phyloP scores from a whole-genome alignment of 2,888 invertebrate species.

The Zele albiditarsus region DNA sequence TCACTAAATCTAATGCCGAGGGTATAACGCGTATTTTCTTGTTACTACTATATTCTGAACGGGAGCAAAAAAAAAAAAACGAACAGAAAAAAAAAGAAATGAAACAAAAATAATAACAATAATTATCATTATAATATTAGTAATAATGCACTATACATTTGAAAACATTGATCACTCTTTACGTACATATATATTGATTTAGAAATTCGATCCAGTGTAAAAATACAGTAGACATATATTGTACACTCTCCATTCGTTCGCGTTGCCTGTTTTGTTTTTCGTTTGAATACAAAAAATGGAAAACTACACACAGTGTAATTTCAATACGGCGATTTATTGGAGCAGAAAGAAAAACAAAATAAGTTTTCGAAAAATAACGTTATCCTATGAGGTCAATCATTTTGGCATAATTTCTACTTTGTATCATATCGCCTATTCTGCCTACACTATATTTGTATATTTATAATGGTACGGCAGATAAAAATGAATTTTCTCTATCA shows the following conservation, averaged over 20 bases:
- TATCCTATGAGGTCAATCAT: slow-evolving; percentile 16
- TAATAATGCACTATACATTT: slow-evolving; percentile 59
- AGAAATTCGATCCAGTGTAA: background rate
- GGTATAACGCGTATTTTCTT: background rate
- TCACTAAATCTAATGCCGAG: background rate
- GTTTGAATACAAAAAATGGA: background rate
- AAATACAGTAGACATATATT: background rate
- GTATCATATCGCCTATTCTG: background rate
- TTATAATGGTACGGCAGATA: background rate
- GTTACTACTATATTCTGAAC: background rate
- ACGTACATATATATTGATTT: slow-evolving; percentile 38
- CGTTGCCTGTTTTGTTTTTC: background rate
- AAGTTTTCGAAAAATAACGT: slow-evolving; percentile 28
- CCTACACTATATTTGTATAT: background rate
- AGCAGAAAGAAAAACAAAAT: background rate
- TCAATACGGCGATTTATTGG: background rate
- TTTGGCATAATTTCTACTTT: slow-evolving; percentile 3
- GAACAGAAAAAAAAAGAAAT: background rate
- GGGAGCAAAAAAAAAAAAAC: too few species aligned
- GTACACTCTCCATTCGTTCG: background rate
- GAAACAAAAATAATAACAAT: background rate
- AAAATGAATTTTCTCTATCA: background rate
- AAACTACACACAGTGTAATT: background rate
- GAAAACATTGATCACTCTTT: slow-evolving; percentile 48
- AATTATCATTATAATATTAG: slow-evolving; percentile 29